Conservation (phyloP, 2,113 vertebrate genomes). For the Nothocercus julius region DNA sequence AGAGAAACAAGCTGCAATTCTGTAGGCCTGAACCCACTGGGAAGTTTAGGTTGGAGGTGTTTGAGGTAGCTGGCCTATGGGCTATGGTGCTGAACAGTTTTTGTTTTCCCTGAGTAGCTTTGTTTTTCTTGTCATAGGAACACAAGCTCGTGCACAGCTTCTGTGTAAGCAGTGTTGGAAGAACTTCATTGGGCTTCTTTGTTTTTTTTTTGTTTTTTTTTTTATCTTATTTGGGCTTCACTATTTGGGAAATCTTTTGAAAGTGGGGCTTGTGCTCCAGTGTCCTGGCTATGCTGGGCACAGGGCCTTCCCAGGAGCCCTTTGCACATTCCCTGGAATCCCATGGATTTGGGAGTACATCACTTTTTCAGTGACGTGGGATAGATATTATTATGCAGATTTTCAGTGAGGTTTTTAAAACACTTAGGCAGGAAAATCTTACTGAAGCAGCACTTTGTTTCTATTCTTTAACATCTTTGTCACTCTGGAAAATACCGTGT, state of each 20-base stretch:
- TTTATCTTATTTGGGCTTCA: background rate
- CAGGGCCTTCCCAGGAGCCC: background rate
- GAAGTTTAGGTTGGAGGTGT: background rate
- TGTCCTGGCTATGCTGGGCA: background rate
- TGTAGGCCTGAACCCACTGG: background rate
- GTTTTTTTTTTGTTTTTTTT: too few species aligned
- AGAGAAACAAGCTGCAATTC: background rate
- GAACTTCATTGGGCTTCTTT: background rate
- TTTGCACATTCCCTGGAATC: background rate
- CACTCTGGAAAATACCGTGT: background rate
- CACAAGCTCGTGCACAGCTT: background rate
- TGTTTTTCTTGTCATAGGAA: background rate
- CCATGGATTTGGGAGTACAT: background rate
- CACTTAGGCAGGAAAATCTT: background rate
- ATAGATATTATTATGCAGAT: background rate
- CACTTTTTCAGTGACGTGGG: background rate
- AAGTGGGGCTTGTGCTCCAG: background rate
- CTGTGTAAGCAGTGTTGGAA: background rate
- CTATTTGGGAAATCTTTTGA: background rate
- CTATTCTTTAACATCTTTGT: background rate
- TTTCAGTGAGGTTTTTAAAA: background rate
- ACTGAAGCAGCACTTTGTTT: background rate
- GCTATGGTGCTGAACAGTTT: background rate
- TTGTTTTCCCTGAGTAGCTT: background rate
- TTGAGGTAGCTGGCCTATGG: background rate